A percentile compares a stretch with the other conserved stretches of the same genome.
Conservation (phyloP, 64 coral and sea anemone genomes). For the Stichodactyla mertensii region DNA sequence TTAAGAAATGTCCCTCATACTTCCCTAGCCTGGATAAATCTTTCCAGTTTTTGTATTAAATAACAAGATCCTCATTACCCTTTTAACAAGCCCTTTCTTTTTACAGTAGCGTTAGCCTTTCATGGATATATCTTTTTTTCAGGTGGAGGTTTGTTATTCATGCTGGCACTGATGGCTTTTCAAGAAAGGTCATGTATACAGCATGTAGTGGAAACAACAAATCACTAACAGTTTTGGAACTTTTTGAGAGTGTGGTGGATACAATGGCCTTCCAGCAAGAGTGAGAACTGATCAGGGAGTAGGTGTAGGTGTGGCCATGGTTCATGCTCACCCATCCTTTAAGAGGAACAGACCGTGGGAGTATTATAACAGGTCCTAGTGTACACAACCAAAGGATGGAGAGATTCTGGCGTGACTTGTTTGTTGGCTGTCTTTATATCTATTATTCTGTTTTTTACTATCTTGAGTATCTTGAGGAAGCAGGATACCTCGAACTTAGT, state of each 20-base stretch:
- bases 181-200: slow-evolving; percentile 31
- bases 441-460: no score
- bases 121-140: neutral
- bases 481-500: no score
- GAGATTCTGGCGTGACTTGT: no score
- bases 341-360: slow-evolving; percentile 24
- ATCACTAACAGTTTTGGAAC: neutral
- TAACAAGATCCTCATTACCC: neutral
- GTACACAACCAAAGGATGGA: no score
- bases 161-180: slow-evolving; percentile 26
- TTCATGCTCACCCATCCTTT: slow-evolving; percentile 27
- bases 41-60: neutral
- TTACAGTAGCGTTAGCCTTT: neutral
- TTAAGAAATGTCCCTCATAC: no score
- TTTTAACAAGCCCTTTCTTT: neutral
- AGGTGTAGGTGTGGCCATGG: slow-evolving; percentile 31
- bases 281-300: slow-evolving; percentile 35
- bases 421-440: no score
- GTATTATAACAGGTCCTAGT: neutral
- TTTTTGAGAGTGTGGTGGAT: slow-evolving; percentile 8
- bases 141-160: slow-evolving; percentile 31
- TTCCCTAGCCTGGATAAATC: no score
- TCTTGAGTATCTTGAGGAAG: no score
- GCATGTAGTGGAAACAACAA: slow-evolving; percentile 24
- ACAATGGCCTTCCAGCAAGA: slow-evolving; percentile 25